Conservation (phyloP, 2,797 vertebrate species). For the Myotis myotis region DNA sequence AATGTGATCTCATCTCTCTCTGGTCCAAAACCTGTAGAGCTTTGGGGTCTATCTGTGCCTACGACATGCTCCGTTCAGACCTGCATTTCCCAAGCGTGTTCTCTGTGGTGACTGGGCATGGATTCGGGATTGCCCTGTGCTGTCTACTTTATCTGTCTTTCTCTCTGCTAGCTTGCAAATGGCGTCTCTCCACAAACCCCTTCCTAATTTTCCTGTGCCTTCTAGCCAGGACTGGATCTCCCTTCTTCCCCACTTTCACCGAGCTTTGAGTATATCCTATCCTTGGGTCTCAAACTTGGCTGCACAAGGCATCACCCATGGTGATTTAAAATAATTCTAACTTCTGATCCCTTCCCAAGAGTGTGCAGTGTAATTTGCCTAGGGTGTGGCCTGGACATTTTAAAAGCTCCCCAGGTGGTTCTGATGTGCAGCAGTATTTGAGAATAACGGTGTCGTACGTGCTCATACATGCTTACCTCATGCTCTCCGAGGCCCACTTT, state of each 20-base stretch:
- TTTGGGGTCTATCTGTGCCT: neutral
- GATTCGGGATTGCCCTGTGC: no score
- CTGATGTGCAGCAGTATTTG: neutral
- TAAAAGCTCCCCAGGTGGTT: neutral
- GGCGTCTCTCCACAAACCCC: neutral
- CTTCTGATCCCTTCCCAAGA: neutral
- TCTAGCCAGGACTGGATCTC: neutral
- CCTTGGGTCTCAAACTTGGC: neutral
- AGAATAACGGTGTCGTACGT: neutral
- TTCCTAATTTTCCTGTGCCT: neutral
- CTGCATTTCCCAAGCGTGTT: rapidly evolving
- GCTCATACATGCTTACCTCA: no score
- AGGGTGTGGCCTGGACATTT: neutral
- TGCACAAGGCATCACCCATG: neutral
- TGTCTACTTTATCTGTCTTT: neutral
- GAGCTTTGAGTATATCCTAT: neutral
- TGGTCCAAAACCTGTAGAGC: neutral
- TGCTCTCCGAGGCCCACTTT: neutral
- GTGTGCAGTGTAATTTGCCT: neutral
- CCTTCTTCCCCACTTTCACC: neutral
- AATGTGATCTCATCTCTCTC: neutral
- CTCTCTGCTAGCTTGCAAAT: neutral
- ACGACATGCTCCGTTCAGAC: neutral
- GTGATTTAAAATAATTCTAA: neutral
- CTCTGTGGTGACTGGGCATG: neutral